Conservation (phyloP, 2,113 vertebrate genomes). For the Hyperopisus bebe region DNA sequence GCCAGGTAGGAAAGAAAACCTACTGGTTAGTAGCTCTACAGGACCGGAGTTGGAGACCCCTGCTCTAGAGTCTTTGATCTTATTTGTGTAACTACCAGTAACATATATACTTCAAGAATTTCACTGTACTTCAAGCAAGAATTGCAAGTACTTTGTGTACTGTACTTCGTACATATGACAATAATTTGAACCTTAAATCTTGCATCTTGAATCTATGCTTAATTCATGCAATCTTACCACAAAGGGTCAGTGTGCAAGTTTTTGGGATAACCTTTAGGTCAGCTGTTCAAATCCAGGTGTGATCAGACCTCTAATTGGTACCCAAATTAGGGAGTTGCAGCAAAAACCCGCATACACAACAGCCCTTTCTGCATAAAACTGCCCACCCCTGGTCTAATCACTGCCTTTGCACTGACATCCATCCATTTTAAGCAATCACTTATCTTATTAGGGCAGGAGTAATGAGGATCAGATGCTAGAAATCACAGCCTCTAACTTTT, state of each 20-base stretch:
- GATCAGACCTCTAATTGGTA: too few relatives aligned
- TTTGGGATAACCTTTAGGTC: too few relatives aligned
- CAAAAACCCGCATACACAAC: too few relatives aligned
- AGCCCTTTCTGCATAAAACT: too few relatives aligned
- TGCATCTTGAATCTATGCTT: neutral
- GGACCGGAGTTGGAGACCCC: too few relatives aligned
- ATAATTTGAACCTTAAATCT: neutral
- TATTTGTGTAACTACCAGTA: neutral
- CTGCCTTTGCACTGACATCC: neutral
- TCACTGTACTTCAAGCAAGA: neutral
- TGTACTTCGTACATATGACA: neutral
- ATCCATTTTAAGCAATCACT: neutral
- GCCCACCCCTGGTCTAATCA: neutral
- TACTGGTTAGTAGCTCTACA: too few relatives aligned
- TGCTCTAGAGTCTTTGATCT: neutral
- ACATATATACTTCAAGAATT: neutral
- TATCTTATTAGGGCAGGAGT: neutral
- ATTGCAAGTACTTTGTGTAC: neutral
- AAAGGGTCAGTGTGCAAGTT: too few relatives aligned
- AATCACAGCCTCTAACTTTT: neutral
- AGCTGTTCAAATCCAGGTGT: too few relatives aligned
- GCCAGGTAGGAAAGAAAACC: too few relatives aligned
- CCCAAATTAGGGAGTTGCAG: too few relatives aligned
- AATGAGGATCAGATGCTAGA: neutral
- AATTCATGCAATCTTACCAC: too few relatives aligned